A percentile compares a stretch with the other conserved stretches of the same genome.
Evolutionary conservation across 2,797 vertebrate genomes (phyloP).

Genomic region (Fistularia commersonii): DNA sequence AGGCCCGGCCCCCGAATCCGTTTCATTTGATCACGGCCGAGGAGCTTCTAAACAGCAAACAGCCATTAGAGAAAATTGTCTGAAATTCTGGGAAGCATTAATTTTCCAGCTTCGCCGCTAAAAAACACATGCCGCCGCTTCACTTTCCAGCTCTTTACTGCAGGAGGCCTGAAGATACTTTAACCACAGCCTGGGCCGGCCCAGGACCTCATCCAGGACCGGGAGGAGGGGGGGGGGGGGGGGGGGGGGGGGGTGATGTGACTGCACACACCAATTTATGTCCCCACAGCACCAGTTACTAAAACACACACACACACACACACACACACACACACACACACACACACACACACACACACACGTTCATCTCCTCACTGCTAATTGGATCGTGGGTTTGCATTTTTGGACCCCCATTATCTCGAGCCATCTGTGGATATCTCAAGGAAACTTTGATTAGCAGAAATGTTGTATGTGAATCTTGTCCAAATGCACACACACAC

Average conservation of each 20-base stretch:
- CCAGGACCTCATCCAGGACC: too few species aligned
- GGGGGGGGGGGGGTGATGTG: too few species aligned
- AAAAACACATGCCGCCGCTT: too few species aligned
- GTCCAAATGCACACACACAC: not conserved
- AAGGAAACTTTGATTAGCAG: constrained; percentile 31
- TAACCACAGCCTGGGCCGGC: too few species aligned
- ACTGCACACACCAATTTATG: too few species aligned
- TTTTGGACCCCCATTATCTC: constrained; percentile 46
- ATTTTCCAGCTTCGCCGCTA: constrained; percentile 21
- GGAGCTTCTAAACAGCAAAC: constrained; percentile 34
- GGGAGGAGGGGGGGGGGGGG: too few species aligned
- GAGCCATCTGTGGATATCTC: constrained; percentile 37
- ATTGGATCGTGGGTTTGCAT: constrained; percentile 50
- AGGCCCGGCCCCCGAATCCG: constrained; percentile 11
- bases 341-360: constrained; percentile 14
- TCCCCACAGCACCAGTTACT: too few species aligned
- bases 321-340: constrained; percentile 7
- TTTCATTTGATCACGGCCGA: constrained; percentile 46
- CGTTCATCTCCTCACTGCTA: constrained; percentile 11
- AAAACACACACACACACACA: not conserved
- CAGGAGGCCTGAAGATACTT: too few species aligned
- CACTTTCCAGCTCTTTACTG: too few species aligned
- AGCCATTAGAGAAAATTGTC: constrained; percentile 43
- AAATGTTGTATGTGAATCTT: too few species aligned
- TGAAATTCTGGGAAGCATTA: constrained; percentile 40